Percentiles rank a stretch among this genome's conserved stretches.
These are phyloP conservation scores for Xerus inauris DNA, from an alignment of 2,113 vertebrate species.

Conservation along the genomic window DNA sequence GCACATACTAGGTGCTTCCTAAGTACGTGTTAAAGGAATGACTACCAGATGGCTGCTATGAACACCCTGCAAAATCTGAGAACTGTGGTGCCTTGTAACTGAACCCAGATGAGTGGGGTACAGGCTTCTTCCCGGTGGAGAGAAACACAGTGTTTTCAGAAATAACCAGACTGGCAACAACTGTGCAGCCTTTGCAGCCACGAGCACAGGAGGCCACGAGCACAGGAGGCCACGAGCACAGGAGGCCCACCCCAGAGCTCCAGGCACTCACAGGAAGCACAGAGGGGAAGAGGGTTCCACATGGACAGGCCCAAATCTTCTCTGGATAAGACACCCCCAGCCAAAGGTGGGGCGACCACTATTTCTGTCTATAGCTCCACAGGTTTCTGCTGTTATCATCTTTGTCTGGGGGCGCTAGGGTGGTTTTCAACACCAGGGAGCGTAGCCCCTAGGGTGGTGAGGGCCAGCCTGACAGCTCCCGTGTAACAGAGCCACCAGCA, in stretches of 20 bases:
- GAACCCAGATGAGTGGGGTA: too few relatives aligned
- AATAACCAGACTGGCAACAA: neutral
- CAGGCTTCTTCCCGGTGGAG: too few relatives aligned
- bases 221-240: fast-evolving
- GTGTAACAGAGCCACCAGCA: neutral
- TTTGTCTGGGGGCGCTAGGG: neutral
- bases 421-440: neutral
- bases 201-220: too few relatives aligned
- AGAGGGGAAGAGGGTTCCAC: neutral
- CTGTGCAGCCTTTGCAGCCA: neutral
- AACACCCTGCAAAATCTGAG: neutral
- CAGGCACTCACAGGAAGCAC: neutral
- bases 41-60: neutral
- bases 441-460: neutral
- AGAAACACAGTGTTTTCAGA: neutral
- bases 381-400: neutral
- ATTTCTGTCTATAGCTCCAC: too few relatives aligned
- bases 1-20: neutral
- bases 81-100: neutral
- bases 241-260: neutral
- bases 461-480: neutral
- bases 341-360: too few relatives aligned
- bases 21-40: neutral
- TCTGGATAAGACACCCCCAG: neutral
- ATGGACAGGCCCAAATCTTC: neutral